Evolutionary conservation across 2,797 vertebrate genomes (phyloP), one percentile per base, ranked within the genome.

Genomic region (Eleutherodactylus coqui): DNA sequence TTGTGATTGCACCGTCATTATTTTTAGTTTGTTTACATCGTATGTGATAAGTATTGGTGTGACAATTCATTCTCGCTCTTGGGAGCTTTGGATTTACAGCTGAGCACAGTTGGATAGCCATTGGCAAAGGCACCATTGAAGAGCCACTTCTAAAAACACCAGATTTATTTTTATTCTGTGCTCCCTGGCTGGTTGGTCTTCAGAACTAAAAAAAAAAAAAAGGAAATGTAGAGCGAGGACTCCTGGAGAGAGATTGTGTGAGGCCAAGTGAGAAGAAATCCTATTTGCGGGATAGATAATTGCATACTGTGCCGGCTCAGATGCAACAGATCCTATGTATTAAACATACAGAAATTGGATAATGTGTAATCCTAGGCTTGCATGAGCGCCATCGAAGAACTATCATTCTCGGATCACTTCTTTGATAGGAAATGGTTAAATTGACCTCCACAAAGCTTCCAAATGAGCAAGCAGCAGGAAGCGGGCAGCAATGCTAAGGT

Each of bases 11-110:
- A 34, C 45, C n/a, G 29, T 27, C 27, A 70, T 72, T 72, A 70
- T 81, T 70, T 70, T 70, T 82, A 82, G 79, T 13, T 36, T 70
- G 67, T 72, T 55, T 82, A 53, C 64, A 55, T 53, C 11, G 45
- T n/a, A 29, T 72, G 47, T 70, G 47, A 82, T 53, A 51, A 70
- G 34, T 41, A 72, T 82, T 29, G 24, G 32, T 41, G 47, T 82
- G 79, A 82, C 79, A 82, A 49, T 72, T 82, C 47, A 55, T 72
- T 14, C 16, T 72, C 24, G 64, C 79, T 41, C 19, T 55, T 32
- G 47, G 79, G 79, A 47, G 32, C 41, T 14, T 58, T 38, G 3
- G 24, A 43, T 70, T 70, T 51, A 77, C 41, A 38, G 47, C 36
- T 36, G 47, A 55, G 14, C 79, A 49, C 62, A 55, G 47, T 47